Percentiles rank a stretch among this genome's conserved stretches.
These are phyloP conservation scores for Opisthocomus hoazin DNA, from an alignment of 2,113 vertebrate genomes.

Conservation along the genomic window DNA sequence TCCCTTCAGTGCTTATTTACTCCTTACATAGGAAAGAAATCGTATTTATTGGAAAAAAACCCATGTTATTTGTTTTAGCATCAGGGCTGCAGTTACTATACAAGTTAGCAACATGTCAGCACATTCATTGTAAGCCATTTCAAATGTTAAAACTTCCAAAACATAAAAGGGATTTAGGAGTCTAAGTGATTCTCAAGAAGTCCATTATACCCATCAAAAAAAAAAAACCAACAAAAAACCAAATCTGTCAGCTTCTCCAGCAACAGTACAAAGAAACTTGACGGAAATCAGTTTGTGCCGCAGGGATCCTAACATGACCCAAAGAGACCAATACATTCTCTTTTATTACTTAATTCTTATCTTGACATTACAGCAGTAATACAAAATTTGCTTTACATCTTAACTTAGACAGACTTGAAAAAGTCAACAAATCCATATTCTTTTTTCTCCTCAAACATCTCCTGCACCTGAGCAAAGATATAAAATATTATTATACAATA, in stretches of 20 bases:
- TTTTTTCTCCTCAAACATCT: neutral
- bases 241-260: neutral
- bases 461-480: neutral
- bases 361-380: neutral
- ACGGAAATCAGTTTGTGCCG: neutral
- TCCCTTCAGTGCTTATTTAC: neutral
- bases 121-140: neutral
- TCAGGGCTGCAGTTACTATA: neutral
- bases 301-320: neutral
- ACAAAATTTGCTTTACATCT: neutral
- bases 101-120: neutral
- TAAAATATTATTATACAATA: neutral
- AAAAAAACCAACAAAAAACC: no score
- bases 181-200: neutral
- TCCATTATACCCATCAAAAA: neutral
- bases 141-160: neutral
- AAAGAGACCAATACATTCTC: neutral
- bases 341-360: neutral
- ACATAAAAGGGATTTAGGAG: neutral
- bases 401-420: neutral
- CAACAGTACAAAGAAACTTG: neutral
- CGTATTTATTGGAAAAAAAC: no score
- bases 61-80: neutral
- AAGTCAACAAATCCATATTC: neutral
- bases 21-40: neutral